Evolutionary conservation across 2,888 invertebrate species (phyloP), one percentile per base, ranked within the genome.

Genomic region (Scaptomyza reducta): DNA sequence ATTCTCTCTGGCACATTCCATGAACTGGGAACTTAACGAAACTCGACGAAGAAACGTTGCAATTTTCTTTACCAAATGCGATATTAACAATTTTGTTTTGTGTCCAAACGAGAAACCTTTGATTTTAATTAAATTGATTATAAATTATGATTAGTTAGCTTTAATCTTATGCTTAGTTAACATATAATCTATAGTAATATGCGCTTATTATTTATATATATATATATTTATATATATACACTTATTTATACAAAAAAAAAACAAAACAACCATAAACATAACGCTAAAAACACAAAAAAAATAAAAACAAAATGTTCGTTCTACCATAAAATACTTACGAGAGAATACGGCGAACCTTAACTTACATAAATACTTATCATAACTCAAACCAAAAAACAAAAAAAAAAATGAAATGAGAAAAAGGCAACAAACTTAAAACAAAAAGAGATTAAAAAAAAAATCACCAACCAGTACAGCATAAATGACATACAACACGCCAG

Each of bases 151-250:
- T 75, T 72, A 75, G 63, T 75, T 74, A 74, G 66, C 14, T 50
- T 51, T 74, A 74, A 77, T 77, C 61, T 59, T 79, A 75, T 64
- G 79, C 83, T 82, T 79, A 79, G 74, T 77, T 79, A 66, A 54
- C 70, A 58, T 50, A 67, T 66, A 73, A 74, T 47, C 63, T 65
- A 49, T 74, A 74, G 66, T 59, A 72, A 70, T 74, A 76, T 77
- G 70, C 77, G 77, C 77, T 76, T 77, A 76, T 76, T 70, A 66
- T 77, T 75, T 77, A 59, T 33, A 60, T 55, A 31, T 49, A 56
- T 57, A 45, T 55, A 46, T 45, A 62, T 55, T 35, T 40, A 57
- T 55, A 54, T 60, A 62, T 65, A 42, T 22, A 53, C 38, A 60
- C 33, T 31, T 47, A 60, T 69, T 68, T 60, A 45, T 49, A 70